Conservation (phyloP, 2,113 vertebrate species). For the Microtus oregoni region DNA sequence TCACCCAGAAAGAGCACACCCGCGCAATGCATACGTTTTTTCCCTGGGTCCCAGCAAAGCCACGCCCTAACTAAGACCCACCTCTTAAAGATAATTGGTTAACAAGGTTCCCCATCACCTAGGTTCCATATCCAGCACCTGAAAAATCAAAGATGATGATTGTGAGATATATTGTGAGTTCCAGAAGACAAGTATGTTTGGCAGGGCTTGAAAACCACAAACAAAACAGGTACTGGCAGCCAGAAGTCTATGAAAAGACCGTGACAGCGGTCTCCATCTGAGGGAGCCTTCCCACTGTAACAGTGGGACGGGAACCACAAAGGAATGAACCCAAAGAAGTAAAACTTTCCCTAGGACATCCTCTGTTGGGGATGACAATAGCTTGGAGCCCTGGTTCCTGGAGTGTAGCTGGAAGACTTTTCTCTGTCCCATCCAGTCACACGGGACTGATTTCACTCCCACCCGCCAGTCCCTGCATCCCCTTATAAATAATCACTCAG, state of each 20-base stretch:
- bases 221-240: not conserved
- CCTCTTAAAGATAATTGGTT: too few relatives aligned
- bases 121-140: not conserved
- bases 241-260: not conserved
- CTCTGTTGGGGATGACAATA: not conserved
- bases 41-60: too few relatives aligned
- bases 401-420: too few relatives aligned
- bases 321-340: not conserved
- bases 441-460: too few relatives aligned
- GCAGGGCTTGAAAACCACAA: not conserved
- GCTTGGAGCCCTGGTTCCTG: not conserved
- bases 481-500: too few relatives aligned
- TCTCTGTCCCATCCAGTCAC: too few relatives aligned
- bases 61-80: too few relatives aligned
- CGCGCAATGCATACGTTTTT: accelerated
- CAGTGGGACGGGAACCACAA: not conserved
- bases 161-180: not conserved
- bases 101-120: too few relatives aligned
- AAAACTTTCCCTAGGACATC: not conserved
- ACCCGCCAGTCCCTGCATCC: too few relatives aligned
- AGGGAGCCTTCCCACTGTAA: not conserved
- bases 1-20: too few relatives aligned
- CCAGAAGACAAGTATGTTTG: not conserved
- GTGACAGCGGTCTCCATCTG: not conserved
- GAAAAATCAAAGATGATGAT: not conserved